Percentiles rank a stretch among this genome's conserved stretches.
These are phyloP conservation scores for Trisateles emortualis DNA, from an alignment of 2,888 invertebrate genomes.

Conservation along the genomic window DNA sequence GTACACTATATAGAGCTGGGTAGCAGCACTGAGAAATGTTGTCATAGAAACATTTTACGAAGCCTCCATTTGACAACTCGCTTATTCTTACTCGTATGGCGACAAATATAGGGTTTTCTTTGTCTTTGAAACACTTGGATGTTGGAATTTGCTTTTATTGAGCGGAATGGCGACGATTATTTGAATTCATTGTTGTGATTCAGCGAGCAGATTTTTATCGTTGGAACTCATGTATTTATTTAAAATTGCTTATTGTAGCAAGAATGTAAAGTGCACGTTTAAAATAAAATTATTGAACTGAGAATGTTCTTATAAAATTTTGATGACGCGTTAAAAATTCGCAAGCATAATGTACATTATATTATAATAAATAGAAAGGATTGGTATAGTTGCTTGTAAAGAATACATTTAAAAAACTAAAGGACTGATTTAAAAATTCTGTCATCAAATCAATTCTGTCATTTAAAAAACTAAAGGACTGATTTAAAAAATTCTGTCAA, in stretches of 20 bases:
- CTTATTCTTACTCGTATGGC: slow-evolving; percentile 24
- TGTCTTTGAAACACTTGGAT: slow-evolving; percentile 3
- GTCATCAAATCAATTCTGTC: no score
- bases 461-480: no score
- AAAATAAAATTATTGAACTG: neutral
- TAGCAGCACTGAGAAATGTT: slow-evolving; percentile 42
- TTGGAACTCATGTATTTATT: neutral
- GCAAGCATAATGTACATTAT: no score
- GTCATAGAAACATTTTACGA: slow-evolving; percentile 35
- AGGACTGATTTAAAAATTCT: no score
- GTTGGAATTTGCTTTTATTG: slow-evolving; percentile 6
- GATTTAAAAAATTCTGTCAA: no score
- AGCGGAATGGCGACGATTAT: neutral
- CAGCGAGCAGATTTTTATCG: neutral
- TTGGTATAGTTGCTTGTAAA: no score
- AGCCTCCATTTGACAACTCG: slow-evolving; percentile 29
- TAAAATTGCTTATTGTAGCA: neutral
- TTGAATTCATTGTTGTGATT: slow-evolving; percentile 3
- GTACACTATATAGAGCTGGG: slow-evolving; percentile 29
- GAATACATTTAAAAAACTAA: no score
- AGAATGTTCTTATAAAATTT: neutral
- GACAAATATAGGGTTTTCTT: slow-evolving; percentile 12
- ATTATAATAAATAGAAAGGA: no score
- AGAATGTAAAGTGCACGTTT: neutral
- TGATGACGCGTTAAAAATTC: no score